Conservation (phyloP, 2,888 invertebrate species). For the Macrosoma leucophasiata region DNA sequence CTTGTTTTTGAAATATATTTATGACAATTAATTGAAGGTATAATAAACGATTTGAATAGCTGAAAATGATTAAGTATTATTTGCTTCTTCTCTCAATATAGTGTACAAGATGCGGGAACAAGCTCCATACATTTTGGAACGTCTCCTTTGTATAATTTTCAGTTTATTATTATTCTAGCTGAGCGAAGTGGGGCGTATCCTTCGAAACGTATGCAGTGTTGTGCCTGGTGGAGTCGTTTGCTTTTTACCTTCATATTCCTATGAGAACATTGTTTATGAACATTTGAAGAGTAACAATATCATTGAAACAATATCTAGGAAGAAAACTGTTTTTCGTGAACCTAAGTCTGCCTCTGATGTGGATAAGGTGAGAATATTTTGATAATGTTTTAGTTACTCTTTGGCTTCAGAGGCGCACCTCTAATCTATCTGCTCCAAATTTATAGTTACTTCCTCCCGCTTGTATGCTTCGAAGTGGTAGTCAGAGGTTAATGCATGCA, state of each 20-base stretch:
- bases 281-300: slow-evolving; percentile 78
- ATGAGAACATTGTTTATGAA: slow-evolving; percentile 82
- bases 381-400: slow-evolving; percentile 14
- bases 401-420: too few relatives aligned
- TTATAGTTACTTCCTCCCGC: too few relatives aligned
- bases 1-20: too few relatives aligned
- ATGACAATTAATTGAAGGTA: too few relatives aligned
- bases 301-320: slow-evolving; percentile 78
- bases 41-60: too few relatives aligned
- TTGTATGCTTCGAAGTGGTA: too few relatives aligned
- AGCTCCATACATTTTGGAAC: too few relatives aligned
- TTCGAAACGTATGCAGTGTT: slow-evolving; percentile 84
- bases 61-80: too few relatives aligned
- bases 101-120: too few relatives aligned
- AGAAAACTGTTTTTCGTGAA: slow-evolving; percentile 87
- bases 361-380: slow-evolving; percentile 76
- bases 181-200: slow-evolving; percentile 83
- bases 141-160: slow-evolving; percentile 14
- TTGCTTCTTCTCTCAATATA: too few relatives aligned
- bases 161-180: slow-evolving; percentile 80
- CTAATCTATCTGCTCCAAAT: too few relatives aligned
- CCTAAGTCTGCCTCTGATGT: slow-evolving; percentile 82
- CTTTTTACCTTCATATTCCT: slow-evolving; percentile 96
- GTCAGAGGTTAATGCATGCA: too few relatives aligned
- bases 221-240: slow-evolving; percentile 94